Evolutionary conservation across 2,888 invertebrate genomes (phyloP).

Genomic region (Xestobium rufovillosum): DNA sequence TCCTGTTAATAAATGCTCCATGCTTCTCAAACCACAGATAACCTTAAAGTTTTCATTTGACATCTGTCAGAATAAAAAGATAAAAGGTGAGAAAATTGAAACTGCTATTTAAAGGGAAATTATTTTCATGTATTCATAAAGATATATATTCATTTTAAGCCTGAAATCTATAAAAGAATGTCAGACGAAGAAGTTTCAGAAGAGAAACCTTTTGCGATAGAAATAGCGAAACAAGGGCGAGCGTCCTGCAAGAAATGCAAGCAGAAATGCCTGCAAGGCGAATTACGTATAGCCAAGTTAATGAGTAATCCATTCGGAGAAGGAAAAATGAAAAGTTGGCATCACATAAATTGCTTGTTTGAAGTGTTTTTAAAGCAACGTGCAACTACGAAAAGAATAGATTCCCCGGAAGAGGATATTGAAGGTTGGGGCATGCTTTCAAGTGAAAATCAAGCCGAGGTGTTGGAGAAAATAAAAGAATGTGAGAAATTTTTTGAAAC

Average conservation of each 20-base stretch:
- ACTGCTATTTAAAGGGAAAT: too few relatives aligned
- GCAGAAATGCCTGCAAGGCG: slow-evolving; percentile 63
- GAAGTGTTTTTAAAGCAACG: slow-evolving; percentile 71
- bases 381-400: slow-evolving; percentile 74
- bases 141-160: too few relatives aligned
- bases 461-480: slow-evolving; percentile 58
- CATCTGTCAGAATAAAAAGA: too few relatives aligned
- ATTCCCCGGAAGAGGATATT: slow-evolving; percentile 66
- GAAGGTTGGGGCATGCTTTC: slow-evolving; percentile 65
- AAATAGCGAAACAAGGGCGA: slow-evolving; percentile 72
- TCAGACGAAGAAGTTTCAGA: slow-evolving; percentile 35
- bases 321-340: slow-evolving; percentile 76
- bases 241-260: slow-evolving; percentile 86
- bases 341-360: slow-evolving; percentile 73
- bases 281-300: slow-evolving; percentile 69
- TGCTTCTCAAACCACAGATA: too few relatives aligned
- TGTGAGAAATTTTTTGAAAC: slow-evolving; percentile 49
- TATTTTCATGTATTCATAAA: too few relatives aligned
- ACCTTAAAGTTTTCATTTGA: too few relatives aligned
- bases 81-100: too few relatives aligned
- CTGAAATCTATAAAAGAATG: too few relatives aligned
- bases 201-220: slow-evolving; percentile 60
- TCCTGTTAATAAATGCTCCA: too few relatives aligned
- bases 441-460: slow-evolving; percentile 58
- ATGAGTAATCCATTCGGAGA: slow-evolving; percentile 69